These are phyloP conservation scores for Hemaris fuciformis DNA, from an alignment of 2,888 invertebrate species.

Conservation along the genomic window DNA sequence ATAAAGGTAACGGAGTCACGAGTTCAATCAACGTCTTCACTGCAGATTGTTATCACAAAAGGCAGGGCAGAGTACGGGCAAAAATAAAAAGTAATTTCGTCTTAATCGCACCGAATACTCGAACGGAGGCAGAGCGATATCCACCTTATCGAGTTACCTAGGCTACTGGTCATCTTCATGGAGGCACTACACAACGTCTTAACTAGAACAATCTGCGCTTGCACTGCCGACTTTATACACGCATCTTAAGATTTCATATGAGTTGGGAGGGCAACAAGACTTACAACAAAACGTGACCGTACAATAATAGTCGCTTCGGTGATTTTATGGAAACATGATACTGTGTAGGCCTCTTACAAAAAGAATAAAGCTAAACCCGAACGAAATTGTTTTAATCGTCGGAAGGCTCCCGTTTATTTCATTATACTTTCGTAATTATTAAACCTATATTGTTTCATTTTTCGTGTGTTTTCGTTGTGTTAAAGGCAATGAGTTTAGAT, in stretches of 20 bases:
- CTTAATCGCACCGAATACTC: slow-evolving; percentile 78
- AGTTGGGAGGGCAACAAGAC: slow-evolving; percentile 22
- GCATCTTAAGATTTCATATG: slow-evolving; percentile 31
- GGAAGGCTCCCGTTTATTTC: slow-evolving; percentile 59
- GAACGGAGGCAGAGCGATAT: slow-evolving; percentile 75
- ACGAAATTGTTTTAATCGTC: slow-evolving; percentile 80
- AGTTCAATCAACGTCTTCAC: slow-evolving; percentile 29
- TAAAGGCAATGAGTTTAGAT: background rate
- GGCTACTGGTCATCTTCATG: slow-evolving; percentile 75
- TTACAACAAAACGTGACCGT: slow-evolving; percentile 55
- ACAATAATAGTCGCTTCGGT: slow-evolving; percentile 78
- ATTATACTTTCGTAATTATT: slow-evolving; percentile 51
- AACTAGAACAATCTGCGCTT: slow-evolving; percentile 24
- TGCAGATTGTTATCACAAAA: slow-evolving; percentile 30
- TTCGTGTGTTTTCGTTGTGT: background rate
- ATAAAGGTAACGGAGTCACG: slow-evolving; percentile 18
- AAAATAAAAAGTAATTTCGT: slow-evolving; percentile 64
- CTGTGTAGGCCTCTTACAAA: slow-evolving; percentile 77
- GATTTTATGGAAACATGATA: slow-evolving; percentile 81
- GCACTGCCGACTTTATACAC: slow-evolving; percentile 28
- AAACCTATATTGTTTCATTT: slow-evolving; percentile 9
- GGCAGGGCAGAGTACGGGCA: slow-evolving; percentile 33
- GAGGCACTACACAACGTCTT: slow-evolving; percentile 35
- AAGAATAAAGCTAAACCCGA: slow-evolving; percentile 70
- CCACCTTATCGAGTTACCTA: slow-evolving; percentile 79